phyloP scores from a whole-genome alignment of 2,888 invertebrate species.

The Panorpa germanica region DNA sequence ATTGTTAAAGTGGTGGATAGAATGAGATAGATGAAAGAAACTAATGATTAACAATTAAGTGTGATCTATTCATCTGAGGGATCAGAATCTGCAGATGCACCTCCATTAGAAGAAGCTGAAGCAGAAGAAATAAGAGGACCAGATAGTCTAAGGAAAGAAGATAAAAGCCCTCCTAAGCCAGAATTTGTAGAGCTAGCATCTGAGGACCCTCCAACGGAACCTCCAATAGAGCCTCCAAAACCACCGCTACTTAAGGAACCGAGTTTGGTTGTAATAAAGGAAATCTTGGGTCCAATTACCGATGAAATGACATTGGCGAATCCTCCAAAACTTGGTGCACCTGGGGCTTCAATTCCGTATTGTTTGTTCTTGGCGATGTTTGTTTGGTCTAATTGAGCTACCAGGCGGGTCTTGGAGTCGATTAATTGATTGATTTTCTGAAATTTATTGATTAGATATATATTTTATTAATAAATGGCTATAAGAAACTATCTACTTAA shows the following conservation, averaged over 20 bases:
- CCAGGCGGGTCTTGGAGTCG: conserved; percentile 56
- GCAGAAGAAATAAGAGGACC: conserved; percentile 25
- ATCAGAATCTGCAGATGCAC: conserved; percentile 19
- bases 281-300: conserved; percentile 50
- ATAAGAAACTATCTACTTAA: neutral
- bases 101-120: conserved; percentile 14
- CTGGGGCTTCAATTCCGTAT: conserved; percentile 50
- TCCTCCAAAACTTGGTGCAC: conserved; percentile 32
- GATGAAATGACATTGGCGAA: conserved; percentile 46
- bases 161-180: conserved; percentile 20
- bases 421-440: conserved; percentile 71
- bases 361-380: conserved; percentile 61
- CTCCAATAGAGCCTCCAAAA: conserved; percentile 29
- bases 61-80: conserved; percentile 21
- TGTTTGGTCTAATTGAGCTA: conserved; percentile 45
- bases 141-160: conserved; percentile 23
- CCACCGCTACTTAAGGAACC: conserved; percentile 35
- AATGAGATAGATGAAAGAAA: no score
- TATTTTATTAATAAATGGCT: conserved; percentile 1
- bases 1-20: no score
- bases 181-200: conserved; percentile 15
- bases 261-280: conserved; percentile 45
- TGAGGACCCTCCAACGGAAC: conserved; percentile 20
- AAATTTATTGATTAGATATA: conserved; percentile 13
- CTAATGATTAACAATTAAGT: no score